Conservation (phyloP, 2,113 vertebrate genomes). For the Eleginops maclovinus region DNA sequence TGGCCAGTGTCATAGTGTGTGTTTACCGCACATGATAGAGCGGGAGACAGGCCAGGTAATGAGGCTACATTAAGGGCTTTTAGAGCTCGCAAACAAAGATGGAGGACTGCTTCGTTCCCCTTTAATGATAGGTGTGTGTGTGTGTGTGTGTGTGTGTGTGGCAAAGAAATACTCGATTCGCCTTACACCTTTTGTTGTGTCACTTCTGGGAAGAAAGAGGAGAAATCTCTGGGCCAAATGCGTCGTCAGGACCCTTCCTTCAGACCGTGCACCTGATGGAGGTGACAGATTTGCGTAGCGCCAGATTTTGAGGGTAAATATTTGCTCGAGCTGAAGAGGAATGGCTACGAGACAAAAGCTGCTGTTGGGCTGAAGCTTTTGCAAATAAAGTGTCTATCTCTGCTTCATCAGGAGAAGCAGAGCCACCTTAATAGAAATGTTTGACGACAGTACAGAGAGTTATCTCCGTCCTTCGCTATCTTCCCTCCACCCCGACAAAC, state of each 20-base stretch:
- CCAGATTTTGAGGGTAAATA: constrained; percentile 79
- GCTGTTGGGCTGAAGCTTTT: constrained; percentile 57
- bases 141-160: constrained; percentile 24
- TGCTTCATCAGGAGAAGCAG: constrained; percentile 52
- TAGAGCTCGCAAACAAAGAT: constrained; percentile 83
- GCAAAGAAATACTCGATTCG: constrained; percentile 57
- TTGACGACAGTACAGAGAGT: constrained; percentile 44
- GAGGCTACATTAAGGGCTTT: constrained; percentile 84
- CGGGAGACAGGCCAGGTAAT: constrained; percentile 83
- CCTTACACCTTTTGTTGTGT: constrained; percentile 67
- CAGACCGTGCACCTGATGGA: constrained; percentile 67
- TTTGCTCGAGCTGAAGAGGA: constrained; percentile 77
- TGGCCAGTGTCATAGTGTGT: constrained; percentile 82
- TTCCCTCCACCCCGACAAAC: constrained; percentile 49
- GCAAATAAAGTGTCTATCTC: constrained; percentile 65
- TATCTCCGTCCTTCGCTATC: constrained; percentile 56
- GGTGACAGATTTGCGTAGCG: constrained; percentile 69
- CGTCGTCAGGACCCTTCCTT: constrained; percentile 63
- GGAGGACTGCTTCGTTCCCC: constrained; percentile 76
- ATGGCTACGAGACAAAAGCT: constrained; percentile 69
- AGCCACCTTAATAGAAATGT: constrained; percentile 51
- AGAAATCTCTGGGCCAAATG: constrained; percentile 61
- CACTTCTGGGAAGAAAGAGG: constrained; percentile 57
- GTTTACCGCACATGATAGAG: constrained; percentile 83
- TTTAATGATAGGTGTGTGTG: constrained; percentile 75